These are phyloP conservation scores for Elegia similella DNA, from an alignment of 2,888 invertebrate species.

Conservation along the genomic window DNA sequence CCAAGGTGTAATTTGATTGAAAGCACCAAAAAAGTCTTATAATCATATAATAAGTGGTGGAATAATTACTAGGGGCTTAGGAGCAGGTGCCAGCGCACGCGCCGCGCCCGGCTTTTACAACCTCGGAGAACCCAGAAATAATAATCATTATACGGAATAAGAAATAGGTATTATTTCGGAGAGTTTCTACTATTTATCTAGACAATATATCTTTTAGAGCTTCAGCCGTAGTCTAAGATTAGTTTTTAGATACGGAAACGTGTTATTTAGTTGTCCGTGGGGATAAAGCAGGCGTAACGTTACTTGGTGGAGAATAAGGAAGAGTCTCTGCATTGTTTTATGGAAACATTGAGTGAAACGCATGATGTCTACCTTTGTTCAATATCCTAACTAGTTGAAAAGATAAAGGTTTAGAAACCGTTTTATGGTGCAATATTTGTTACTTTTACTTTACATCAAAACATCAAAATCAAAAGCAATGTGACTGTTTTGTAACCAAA, in stretches of 20 bases:
- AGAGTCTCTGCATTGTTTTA: background rate
- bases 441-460: no score
- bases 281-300: background rate
- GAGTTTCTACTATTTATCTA: constrained; percentile 17
- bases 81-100: constrained; percentile 73
- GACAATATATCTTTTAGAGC: constrained; percentile 5
- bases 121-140: constrained; percentile 47
- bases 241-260: background rate
- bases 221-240: background rate
- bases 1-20: constrained; percentile 82
- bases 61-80: constrained; percentile 77
- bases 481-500: no score
- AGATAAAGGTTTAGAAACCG: no score
- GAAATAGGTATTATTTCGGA: constrained; percentile 21
- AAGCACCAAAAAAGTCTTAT: constrained; percentile 81
- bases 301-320: background rate
- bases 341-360: background rate
- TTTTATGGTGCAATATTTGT: no score
- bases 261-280: background rate
- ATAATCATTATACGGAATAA: constrained; percentile 44
- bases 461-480: no score
- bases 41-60: constrained; percentile 80
- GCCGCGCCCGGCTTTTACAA: constrained; percentile 41
- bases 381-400: no score
- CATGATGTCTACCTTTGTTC: no score